A percentile compares a stretch with the other conserved stretches of the same genome.
These are phyloP conservation scores for Drosophila virilis DNA, from an alignment of 1,140 invertebrate genomes.

Conservation along the genomic window DNA sequence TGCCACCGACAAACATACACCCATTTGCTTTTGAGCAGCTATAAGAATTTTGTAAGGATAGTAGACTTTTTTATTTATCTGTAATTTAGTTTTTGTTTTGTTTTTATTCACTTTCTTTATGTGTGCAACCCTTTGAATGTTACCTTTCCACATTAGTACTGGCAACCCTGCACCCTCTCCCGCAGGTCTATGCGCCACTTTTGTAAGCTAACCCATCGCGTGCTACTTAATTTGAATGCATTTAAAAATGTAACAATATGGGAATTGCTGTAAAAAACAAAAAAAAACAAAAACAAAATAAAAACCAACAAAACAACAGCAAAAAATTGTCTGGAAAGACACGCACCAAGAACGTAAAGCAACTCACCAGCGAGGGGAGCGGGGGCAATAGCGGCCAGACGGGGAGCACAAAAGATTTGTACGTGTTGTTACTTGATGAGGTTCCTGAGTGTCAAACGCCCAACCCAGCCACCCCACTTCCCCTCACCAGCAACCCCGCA, in stretches of 20 bases:
- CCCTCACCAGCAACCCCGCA: not conserved
- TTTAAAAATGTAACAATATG: conserved; percentile 83
- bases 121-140: conserved; percentile 64
- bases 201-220: conserved; percentile 15
- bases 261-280: conserved; percentile 43
- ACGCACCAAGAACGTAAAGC: conserved; percentile 59
- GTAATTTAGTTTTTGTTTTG: conserved; percentile 58
- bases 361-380: conserved; percentile 4
- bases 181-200: not conserved
- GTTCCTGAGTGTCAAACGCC: conserved; percentile 16
- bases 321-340: conserved; percentile 55
- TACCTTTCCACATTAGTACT: conserved; percentile 11
- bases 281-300: not conserved
- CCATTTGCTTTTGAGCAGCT: not conserved
- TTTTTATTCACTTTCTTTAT: conserved; percentile 11
- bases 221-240: conserved; percentile 76
- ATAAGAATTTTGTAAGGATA: conserved; percentile 25
- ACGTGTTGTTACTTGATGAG: conserved; percentile 80
- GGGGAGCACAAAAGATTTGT: conserved; percentile 73
- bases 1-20: too few relatives aligned
- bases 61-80: conserved; percentile 77
- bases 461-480: not conserved
- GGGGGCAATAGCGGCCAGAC: conserved; percentile 32
- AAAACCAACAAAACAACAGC: conserved; percentile 18
- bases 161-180: too few relatives aligned